Base-by-base conservation (phyloP, 1,140 invertebrate genomes). In the Harlomillsia oculata region DNA sequence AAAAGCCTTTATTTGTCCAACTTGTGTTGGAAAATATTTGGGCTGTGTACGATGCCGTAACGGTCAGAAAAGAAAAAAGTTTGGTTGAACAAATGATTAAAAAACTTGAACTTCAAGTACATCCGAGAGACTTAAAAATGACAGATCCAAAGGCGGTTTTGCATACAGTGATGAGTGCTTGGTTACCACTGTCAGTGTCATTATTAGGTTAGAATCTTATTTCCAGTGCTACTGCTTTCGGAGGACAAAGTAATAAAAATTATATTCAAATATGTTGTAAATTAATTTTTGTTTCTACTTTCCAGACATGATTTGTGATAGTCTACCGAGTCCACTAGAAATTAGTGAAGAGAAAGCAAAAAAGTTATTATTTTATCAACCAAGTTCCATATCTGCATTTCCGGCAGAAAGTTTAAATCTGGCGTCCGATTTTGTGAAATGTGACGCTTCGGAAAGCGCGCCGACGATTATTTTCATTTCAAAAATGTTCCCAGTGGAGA, bases 1-100 rank as follows among this genome's bases (percentile, higher is more conserved):
- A 98, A 70, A 92, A 91, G 66, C 89, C 95, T 0, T 72, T 99
- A 56, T 99, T 98, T 76, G 92, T 97, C 11, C 89, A 97, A 72
- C 77, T 99, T 43, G 83, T 97, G 49, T 72, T 99, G 46, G 91
- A 98, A 66, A 97, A 95, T 64, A 77, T 99, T 30, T 96, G 93
- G 86, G 77, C 82, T 56, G 71, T 97, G 30, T 97, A 98, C 72
- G 87, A 96, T 50, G 85, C 82, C 5, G 77, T 93, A 54, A 75
- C 79, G 29, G 67, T 83, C 41, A 72, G 83, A 60, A 86, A 84
- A 76, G 90, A 96, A 64, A 87, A 84, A 69, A 81, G 83, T 25
- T 87, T 86, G 74, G 74, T 86, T 2, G 77, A 80, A n/a, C 78
- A 79, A 53, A 92, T 97, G 63, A 79, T 86, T 2, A 79, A 84